Evolutionary conservation across 2,113 vertebrate species (phyloP), one percentile per base, ranked within the genome.

Genomic region (Psammodynastes pulverulentus): DNA sequence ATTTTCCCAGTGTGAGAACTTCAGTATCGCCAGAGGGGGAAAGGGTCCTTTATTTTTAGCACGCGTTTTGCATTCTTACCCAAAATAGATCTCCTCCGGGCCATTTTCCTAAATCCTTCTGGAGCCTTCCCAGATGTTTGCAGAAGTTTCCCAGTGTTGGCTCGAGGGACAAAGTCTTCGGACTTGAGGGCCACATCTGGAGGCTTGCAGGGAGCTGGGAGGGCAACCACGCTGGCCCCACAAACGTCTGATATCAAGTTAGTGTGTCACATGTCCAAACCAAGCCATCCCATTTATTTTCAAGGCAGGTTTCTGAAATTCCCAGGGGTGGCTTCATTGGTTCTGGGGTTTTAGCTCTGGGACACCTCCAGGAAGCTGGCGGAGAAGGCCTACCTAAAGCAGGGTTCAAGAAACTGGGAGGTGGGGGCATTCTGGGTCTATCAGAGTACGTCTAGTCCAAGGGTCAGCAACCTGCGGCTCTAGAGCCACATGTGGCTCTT

Each of bases 11-110:
- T 4, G 95, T 4, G 95, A 91, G 1, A 45, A 91, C 84, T 0
- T 6, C 89, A 93, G 87, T 87, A 90, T 91, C 93, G 93, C 53
- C 15, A 85, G 52, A 4, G 34, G 29, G 45, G 88, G 24, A 90
- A 93, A 92, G 91, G 91, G 88, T 48, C 95, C 9, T 92, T 79
- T 97, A 96, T 96, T 97, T 96, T 93, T 97, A 96, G 95, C 93
- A 93, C 39, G 8, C 2, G 95, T 95, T 94, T 94, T 95, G 92
- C 94, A 90, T 96, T 96, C 94, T 92, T 94, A 93, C 94, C 95
- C 94, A 43, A 94, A 95, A 96, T 91, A 88, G 62, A 87, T 39
- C 58, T 79, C 34, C 3, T 19, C 5, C 15, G 0, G 10, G 6
- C 79, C 48, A 17, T n/a, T 88, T 88, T 15, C 49, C 58, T 62